phyloP scores from a whole-genome alignment of 53 echinoderm and acorn worm species.

The Astropecten irregularis region DNA sequence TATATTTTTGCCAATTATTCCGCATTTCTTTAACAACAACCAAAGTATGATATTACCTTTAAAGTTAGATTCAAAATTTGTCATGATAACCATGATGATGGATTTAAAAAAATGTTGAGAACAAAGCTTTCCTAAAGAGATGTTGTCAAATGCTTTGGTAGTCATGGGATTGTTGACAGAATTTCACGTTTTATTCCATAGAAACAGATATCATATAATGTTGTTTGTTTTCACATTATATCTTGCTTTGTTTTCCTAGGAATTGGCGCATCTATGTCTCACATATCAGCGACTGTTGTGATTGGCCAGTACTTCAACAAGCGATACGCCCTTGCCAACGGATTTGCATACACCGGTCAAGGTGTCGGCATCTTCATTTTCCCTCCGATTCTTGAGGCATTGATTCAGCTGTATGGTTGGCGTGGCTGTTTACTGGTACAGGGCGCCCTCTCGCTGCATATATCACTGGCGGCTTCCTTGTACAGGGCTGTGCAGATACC shows the following conservation, averaged over 20 bases:
- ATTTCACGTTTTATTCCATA: too few species aligned
- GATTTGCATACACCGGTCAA: slow-evolving; percentile 47
- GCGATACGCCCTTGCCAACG: slow-evolving; percentile 49
- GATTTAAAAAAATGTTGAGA: too few species aligned
- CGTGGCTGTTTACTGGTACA: slow-evolving; percentile 38
- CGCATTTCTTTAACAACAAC: too few species aligned
- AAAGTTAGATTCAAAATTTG: too few species aligned
- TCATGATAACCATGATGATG: too few species aligned
- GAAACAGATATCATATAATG: too few species aligned
- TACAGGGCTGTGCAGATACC: slow-evolving; percentile 9
- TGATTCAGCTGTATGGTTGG: slow-evolving; percentile 38
- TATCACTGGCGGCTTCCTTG: slow-evolving; percentile 18
- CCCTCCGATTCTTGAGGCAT: slow-evolving; percentile 21
- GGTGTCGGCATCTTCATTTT: slow-evolving; percentile 48
- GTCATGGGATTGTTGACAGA: too few species aligned
- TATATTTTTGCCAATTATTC: too few species aligned
- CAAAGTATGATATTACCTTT: too few species aligned
- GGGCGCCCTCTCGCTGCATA: slow-evolving; percentile 45
- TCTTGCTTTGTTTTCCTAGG: background rate
- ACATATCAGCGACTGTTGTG: slow-evolving; percentile 49
- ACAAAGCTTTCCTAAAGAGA: too few species aligned
- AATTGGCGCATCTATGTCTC: slow-evolving; percentile 22
- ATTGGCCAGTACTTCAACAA: slow-evolving; percentile 56
- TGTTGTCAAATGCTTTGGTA: too few species aligned
- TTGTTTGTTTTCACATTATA: background rate